phyloP scores from a whole-genome alignment of 2,797 vertebrate genomes.

The Rhynchonycteris naso region DNA sequence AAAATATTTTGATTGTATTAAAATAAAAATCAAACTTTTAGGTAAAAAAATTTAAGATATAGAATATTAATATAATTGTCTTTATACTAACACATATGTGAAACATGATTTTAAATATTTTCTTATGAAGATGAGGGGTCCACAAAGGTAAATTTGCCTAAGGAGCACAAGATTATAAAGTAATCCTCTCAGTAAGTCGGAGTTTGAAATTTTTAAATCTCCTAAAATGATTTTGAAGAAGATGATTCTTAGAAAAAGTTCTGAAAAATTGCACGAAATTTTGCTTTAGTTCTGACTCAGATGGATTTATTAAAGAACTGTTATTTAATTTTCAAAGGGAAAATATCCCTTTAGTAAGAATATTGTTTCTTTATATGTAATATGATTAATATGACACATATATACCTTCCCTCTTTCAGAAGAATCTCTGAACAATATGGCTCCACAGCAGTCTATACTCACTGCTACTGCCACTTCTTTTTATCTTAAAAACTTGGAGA shows the following conservation, averaged over 20 bases:
- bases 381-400: neutral
- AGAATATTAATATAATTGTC: neutral
- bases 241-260: neutral
- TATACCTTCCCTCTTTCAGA: neutral
- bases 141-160: neutral
- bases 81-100: neutral
- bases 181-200: neutral
- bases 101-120: neutral
- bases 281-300: neutral
- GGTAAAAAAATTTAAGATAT: neutral
- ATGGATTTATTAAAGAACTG: neutral
- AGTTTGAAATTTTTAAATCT: neutral
- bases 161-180: neutral
- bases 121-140: neutral
- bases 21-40: neutral
- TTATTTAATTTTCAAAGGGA: conserved; percentile 10
- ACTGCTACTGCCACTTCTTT: neutral
- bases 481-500: neutral
- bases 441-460: neutral
- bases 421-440: neutral
- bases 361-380: neutral
- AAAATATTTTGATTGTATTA: neutral
- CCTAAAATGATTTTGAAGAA: conserved; percentile 15
- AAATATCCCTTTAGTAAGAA: neutral
- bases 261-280: neutral